Evolutionary conservation across 2,797 vertebrate genomes (phyloP).

Genomic region (Macrochelys suwanniensis): DNA sequence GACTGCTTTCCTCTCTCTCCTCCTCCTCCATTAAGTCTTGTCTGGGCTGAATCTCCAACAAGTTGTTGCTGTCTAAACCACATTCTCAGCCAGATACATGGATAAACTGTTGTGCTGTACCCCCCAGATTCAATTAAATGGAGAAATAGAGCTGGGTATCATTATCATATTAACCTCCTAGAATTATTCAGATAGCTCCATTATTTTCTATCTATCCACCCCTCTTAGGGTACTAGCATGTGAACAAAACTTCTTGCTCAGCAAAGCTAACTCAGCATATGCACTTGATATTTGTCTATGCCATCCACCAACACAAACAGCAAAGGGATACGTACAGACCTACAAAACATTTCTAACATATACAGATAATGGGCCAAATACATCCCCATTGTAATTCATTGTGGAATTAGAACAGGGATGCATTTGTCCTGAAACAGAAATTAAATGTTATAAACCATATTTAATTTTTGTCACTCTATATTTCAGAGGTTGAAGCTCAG

Average conservation of each 20-base stretch:
- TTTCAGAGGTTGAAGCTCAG: not conserved
- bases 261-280: conserved; percentile 21
- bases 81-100: not conserved
- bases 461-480: not conserved
- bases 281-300: not conserved
- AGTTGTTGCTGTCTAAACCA: not conserved
- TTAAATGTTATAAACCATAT: not conserved
- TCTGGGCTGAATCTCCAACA: not conserved
- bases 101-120: conserved; percentile 20
- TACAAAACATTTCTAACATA: conserved; percentile 12
- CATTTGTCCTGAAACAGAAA: conserved; percentile 32
- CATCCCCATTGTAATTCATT: not conserved
- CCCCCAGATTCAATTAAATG: not conserved
- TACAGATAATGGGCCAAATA: not conserved
- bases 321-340: conserved; percentile 12
- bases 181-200: not conserved
- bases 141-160: conserved; percentile 40
- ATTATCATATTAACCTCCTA: conserved; percentile 34
- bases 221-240: conserved; percentile 65
- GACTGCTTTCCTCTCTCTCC: not conserved
- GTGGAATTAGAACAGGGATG: not conserved
- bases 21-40: not conserved
- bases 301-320: conserved; percentile 19
- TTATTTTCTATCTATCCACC: conserved; percentile 12
- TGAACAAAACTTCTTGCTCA: conserved; percentile 36